Evolutionary conservation across 35 echinoderm and acorn worm species (phyloP).

Genomic region (Lytechinus pictus): DNA sequence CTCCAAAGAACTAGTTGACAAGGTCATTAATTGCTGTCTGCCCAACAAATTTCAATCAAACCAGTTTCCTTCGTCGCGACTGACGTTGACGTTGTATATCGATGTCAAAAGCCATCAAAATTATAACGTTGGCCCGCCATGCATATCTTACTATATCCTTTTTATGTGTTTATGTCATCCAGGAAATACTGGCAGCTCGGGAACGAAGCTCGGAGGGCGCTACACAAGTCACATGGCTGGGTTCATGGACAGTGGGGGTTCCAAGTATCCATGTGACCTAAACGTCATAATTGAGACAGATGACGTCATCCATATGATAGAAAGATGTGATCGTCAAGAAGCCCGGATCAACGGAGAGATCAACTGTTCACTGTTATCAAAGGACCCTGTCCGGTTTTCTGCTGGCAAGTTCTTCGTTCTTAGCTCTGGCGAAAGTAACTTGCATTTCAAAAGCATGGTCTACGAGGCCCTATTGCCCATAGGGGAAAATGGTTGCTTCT

Average conservation of each 20-base stretch:
- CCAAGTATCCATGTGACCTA: constrained; percentile 54
- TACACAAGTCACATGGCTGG: constrained; percentile 71
- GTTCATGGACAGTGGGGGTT: constrained; percentile 28
- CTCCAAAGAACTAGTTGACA: too few species aligned
- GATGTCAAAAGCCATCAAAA: too few species aligned
- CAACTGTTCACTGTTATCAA: constrained; percentile 49
- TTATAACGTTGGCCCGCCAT: too few species aligned
- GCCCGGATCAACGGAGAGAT: constrained; percentile 60
- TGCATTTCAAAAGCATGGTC: constrained; percentile 64
- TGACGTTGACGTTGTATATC: too few species aligned
- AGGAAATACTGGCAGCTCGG: not conserved
- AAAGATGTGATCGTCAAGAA: constrained; percentile 40
- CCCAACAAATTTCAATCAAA: too few species aligned
- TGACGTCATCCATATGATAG: constrained; percentile 67
- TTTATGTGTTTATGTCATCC: too few species aligned
- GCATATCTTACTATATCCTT: too few species aligned
- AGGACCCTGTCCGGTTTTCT: constrained; percentile 58
- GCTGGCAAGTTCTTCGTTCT: constrained; percentile 60
- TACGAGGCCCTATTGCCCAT: constrained; percentile 61
- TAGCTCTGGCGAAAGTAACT: constrained; percentile 38
- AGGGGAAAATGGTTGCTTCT: constrained; percentile 59
- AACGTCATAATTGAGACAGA: constrained; percentile 58
- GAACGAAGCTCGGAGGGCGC: constrained; percentile 50
- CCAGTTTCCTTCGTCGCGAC: too few species aligned
- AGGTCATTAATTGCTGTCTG: too few species aligned